Base-by-base conservation (phyloP, 2,797 vertebrate genomes). In the Amblyopsis hoosieri region DNA sequence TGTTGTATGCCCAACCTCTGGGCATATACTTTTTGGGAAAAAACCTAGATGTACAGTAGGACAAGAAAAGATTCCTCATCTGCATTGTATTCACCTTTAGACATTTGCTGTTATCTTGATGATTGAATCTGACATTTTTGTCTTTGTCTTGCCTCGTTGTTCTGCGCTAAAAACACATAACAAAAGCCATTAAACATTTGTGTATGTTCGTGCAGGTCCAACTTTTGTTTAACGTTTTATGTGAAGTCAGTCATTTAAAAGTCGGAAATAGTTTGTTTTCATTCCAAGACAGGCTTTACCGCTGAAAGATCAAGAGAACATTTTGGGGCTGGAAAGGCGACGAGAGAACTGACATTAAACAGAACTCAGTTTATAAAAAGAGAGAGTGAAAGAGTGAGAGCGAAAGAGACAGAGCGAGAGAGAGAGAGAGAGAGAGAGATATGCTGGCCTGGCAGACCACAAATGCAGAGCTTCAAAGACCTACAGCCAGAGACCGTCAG, bases 311-410 rank as follows among this genome's bases (percentile, higher is more conserved):
- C 4, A 42, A 10, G 33, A 13, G 15, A 62, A 62, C 48, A 33
- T 68, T 69, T 68, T 6, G 48, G 23, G 58, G 60, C 58, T 42
- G 48, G 45, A 52, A 23, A 17, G 42, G 17, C 60, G 53, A 47
- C 50, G 68, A 69, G 66, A 58, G 59, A 70, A 66, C 52, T 4
- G 58, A 63, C 59, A 56, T 68, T 50, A 76, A 69, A 66, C 66
- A 58, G 17, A 74, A 71, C 76, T 60, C 46, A 64, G 29, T 74
- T 15, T 70, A 78, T 63, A 75, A 51, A n/a, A 51, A 56, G 65
- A 74, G 23, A 23, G 23, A 29, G 23, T 1, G 23, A 71, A 71
- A 45, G 10, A 54, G 52, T 12, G 57, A 60, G 57, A 49, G 19
- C 3, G 23, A 31, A 46, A 48, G 45, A 48, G 57, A 47, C 29